Base-by-base conservation (phyloP, 2,113 vertebrate genomes). In the Orientallactaga bullata region DNA sequence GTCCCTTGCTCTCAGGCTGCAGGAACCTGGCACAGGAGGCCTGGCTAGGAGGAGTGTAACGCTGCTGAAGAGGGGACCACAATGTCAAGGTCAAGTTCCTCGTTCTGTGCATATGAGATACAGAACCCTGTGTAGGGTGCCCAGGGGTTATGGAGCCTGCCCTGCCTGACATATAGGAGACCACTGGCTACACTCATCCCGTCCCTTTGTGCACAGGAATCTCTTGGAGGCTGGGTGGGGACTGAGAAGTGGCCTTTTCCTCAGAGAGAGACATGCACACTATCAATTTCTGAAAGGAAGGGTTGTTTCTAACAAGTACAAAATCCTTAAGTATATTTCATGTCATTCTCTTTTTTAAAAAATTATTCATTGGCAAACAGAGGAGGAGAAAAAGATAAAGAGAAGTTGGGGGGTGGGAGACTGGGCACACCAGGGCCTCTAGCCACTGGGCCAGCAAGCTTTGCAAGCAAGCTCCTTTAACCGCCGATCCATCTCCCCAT, bases 51-150 rank as follows among this genome's bases (percentile, higher is more conserved):
- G 30, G 66, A 26, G 18, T 24, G 20, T 4, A 42, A 24, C 1
- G 13, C 30, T 2, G 37, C 21, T 17, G 30, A 65, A 28, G 47
- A 73, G 79, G 0, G 13, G 18, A 2, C 35, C 16, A 23, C 0
- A 4, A 13, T 32, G 28, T 7, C 12, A 7, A 6, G 18, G 0
- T 0, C 11, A 39, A 60, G 21, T 5, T 7, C n/a, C 28, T 11
- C 6, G 1, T n/a, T 26, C 5, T 0, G 0, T 1, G 23, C 23
- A 26, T 13, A 28, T 20, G 18, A 28, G 28, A 77, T 2, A 5
- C 28, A 11, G 6, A 6, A 9, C 24, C 32, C 77, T 26, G 32
- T 47, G 24, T 1, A 18, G 42, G 35, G 1, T 12, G 16, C n/a
- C 72, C 66, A 12, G 37, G 2, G 12, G 26, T 6, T 1, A 0